phyloP scores from a whole-genome alignment of 2,797 vertebrate species.

The Phrynocephalus vlangalii region DNA sequence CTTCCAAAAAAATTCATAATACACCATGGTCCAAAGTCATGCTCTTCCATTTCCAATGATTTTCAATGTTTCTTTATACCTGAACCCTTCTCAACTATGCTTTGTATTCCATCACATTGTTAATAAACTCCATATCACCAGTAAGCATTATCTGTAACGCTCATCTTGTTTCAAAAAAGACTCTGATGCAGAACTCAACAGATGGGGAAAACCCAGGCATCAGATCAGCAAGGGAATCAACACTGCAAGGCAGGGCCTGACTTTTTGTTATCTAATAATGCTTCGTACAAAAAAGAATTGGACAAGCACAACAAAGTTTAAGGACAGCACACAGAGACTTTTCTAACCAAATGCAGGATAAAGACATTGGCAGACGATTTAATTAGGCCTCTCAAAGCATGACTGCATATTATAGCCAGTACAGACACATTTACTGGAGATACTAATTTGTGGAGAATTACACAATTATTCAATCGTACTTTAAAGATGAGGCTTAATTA shows the following conservation, averaged over 20 bases:
- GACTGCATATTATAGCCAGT: not conserved
- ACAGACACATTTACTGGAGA: not conserved
- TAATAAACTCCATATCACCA: not conserved
- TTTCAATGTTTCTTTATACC: not conserved
- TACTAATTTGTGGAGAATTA: conserved; percentile 36
- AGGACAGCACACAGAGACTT: not conserved
- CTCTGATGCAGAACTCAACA: not conserved
- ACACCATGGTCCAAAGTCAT: not conserved
- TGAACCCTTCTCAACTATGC: not conserved
- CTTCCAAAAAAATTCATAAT: not conserved
- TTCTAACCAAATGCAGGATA: not conserved
- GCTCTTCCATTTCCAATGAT: not conserved
- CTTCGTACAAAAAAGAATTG: not conserved
- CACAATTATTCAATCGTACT: conserved; percentile 31
- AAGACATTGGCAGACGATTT: not conserved
- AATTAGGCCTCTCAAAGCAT: not conserved
- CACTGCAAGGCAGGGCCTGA: not conserved
- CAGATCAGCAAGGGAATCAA: not conserved
- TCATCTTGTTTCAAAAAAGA: not conserved
- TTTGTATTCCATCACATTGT: not conserved
- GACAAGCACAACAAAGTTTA: not conserved
- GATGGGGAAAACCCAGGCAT: not conserved
- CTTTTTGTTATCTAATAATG: not conserved
- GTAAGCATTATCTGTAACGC: not conserved
- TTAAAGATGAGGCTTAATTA: not conserved